Conservation (phyloP, 2,113 vertebrate genomes). For the Pituophis catenifer region DNA sequence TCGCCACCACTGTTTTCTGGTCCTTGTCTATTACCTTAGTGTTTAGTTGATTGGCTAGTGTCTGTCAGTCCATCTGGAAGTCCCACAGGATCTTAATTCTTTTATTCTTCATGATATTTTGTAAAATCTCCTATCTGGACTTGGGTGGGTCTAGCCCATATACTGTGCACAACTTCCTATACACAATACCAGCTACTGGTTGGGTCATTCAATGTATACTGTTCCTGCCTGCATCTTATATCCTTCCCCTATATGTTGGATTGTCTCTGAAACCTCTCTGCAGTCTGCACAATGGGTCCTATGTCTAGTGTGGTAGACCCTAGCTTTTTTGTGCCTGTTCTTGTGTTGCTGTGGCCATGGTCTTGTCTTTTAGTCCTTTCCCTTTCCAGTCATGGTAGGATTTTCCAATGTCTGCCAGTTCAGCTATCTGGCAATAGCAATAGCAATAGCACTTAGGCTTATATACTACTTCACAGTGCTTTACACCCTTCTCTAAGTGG, state of each 20-base stretch:
- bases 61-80: neutral
- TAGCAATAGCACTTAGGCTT: neutral
- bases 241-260: neutral
- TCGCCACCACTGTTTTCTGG: neutral
- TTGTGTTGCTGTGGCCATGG: neutral
- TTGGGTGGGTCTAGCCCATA: neutral
- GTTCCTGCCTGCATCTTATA: neutral
- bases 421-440: neutral
- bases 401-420: neutral
- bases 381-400: too few relatives aligned
- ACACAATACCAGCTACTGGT: neutral
- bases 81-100: neutral
- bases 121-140: neutral
- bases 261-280: neutral
- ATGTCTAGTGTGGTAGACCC: neutral
- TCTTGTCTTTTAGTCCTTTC: too few relatives aligned
- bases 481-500: neutral
- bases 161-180: neutral
- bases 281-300: neutral
- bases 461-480: neutral
- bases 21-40: neutral
- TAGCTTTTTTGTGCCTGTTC: neutral
- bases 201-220: neutral
- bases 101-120: neutral
- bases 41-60: neutral